These are phyloP conservation scores for Tetraneura akinire DNA, from an alignment of 1,140 invertebrate genomes.

Conservation along the genomic window DNA sequence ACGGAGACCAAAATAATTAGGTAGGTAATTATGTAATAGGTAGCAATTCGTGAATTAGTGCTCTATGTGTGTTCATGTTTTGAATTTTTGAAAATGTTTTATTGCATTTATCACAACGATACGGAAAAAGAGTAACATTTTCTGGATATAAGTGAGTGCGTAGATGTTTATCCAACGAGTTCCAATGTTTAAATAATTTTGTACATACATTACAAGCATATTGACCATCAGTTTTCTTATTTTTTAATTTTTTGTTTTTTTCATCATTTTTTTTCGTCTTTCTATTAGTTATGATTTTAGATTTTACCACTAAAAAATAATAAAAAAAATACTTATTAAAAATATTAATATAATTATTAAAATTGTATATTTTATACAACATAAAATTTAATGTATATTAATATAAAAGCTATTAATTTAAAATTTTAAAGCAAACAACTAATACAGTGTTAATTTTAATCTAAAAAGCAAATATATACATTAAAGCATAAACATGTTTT, in stretches of 20 bases:
- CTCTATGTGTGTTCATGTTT: slow-evolving; percentile 50
- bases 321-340: neutral
- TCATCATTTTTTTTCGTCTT: neutral
- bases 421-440: neutral
- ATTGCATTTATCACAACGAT: slow-evolving; percentile 60
- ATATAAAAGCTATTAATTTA: neutral
- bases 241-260: neutral
- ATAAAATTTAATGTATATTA: no score
- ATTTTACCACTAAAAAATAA: neutral
- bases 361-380: no score
- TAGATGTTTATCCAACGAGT: neutral
- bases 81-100: slow-evolving; percentile 54
- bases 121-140: slow-evolving; percentile 60
- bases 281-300: neutral
- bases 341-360: neutral
- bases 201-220: slow-evolving; percentile 14
- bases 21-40: no score
- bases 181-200: neutral
- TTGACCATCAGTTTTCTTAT: neutral
- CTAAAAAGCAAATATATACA: no score
- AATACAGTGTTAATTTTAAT: no score
- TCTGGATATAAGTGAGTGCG: neutral
- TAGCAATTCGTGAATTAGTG: slow-evolving; percentile 22
- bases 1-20: no score
- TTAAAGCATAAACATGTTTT: no score